Evolutionary conservation across 1,140 invertebrate species (phyloP).

Genomic region (Dolichoris vasculosae): DNA sequence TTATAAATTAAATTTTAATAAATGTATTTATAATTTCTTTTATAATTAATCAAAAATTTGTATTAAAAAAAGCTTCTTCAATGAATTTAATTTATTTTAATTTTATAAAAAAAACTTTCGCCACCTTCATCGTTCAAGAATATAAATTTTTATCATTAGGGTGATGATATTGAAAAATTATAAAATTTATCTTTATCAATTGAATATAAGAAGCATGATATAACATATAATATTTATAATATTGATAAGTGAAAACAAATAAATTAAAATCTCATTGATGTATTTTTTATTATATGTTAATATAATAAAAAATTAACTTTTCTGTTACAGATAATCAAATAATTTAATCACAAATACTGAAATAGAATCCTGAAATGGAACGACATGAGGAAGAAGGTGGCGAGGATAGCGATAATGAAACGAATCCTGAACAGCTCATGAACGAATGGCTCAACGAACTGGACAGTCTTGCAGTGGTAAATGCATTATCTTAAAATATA

Average conservation of each 20-base stretch:
- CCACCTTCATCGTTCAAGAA: no score
- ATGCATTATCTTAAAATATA: constrained; percentile 58
- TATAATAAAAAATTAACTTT: background rate
- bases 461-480: constrained; percentile 79
- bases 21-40: no score
- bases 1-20: no score
- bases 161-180: no score
- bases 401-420: constrained; percentile 75
- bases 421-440: constrained; percentile 78
- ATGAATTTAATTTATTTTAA: no score
- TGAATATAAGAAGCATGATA: background rate
- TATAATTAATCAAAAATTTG: no score
- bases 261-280: background rate
- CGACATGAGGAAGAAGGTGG: constrained; percentile 72
- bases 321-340: constrained; percentile 45
- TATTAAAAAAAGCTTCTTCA: no score
- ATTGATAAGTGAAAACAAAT: background rate
- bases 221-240: background rate
- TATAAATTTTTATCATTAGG: no score
- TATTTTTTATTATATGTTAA: background rate
- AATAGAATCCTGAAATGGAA: constrained; percentile 65
- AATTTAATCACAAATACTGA: constrained; percentile 1
- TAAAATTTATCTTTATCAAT: no score
- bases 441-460: constrained; percentile 81
- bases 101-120: no score